Evolutionary conservation across 2,797 vertebrate species (phyloP), one percentile per base, ranked within the genome.

Genomic region (Crenuchus spilurus): DNA sequence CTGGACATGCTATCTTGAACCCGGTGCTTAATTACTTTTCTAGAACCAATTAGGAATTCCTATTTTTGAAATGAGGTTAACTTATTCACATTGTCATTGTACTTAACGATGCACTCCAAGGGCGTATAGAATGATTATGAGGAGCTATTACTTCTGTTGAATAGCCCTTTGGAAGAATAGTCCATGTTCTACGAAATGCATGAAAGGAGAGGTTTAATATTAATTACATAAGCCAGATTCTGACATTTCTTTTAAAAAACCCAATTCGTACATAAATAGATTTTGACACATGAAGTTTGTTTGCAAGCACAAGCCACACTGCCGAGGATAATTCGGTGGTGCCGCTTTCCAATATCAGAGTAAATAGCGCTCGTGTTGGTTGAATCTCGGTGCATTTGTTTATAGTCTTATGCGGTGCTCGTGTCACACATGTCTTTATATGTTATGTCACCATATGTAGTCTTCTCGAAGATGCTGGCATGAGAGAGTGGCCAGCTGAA

Each of bases 401-500:
- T 77, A 31, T 78, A 68, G 60, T 77, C 79, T 79, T 33, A 48
- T 84, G 76, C 11, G 31, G 77, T 83, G 74, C 86, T 88, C 80
- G 28, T 78, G 57, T 61, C 57, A 80, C 74, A 76, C 84, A 54
- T 65, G 49, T 87, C 72, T 81, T 35, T 49, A 82, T 74, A 79
- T 78, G 37, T 61, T 49, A 46, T 82, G 57, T 68, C 75, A 63
- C 39, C 76, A 78, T 86, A 24, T 70, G 74, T 75, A 86, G 79
- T 72, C 63, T 62, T 75, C 44, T 70, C 57, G 72, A 72, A 80
- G 52, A 66, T 60, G 52, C 67, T 87, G 86, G 84, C 85, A 88
- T 66, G 42, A 74, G 30, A 78, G 83, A 87, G 76, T 83, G 75
- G 80, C 33, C 81, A 85, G 71, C 87, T 92, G 86, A 92, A 87